Conservation (phyloP, 2,888 invertebrate species). For the Ectemnius continuus region DNA sequence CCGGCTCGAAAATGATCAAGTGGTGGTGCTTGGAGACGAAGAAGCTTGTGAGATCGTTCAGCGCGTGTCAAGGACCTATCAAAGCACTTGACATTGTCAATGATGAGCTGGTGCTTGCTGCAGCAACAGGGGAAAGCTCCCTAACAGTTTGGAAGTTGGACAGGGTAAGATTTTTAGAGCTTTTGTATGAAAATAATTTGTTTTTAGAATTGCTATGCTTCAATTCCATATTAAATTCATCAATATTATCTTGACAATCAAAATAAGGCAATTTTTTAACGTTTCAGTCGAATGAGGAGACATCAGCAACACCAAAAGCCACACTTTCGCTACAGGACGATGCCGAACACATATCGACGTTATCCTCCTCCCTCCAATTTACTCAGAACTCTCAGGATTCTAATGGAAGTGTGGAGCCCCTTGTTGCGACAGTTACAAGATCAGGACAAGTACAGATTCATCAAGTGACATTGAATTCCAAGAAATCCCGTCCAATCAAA, state of each 20-base stretch:
- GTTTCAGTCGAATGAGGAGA: no score
- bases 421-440: slow-evolving; percentile 82
- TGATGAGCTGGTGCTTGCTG: slow-evolving; percentile 78
- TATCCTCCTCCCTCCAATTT: slow-evolving; percentile 79
- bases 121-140: slow-evolving; percentile 78
- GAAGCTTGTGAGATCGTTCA: slow-evolving; percentile 82
- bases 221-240: no score
- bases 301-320: slow-evolving; percentile 76
- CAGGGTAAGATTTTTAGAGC: slow-evolving; percentile 62
- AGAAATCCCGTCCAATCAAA: slow-evolving; percentile 84
- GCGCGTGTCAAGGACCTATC: slow-evolving; percentile 83
- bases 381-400: slow-evolving; percentile 79
- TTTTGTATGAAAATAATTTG: not conserved
- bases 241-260: no score
- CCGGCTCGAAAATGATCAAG: slow-evolving; percentile 79
- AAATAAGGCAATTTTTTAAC: no score
- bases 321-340: slow-evolving; percentile 86
- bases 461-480: slow-evolving; percentile 85
- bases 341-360: slow-evolving; percentile 71
- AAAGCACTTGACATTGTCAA: slow-evolving; percentile 76
- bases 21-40: slow-evolving; percentile 83
- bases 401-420: slow-evolving; percentile 19
- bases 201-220: not conserved
- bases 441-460: slow-evolving; percentile 90
- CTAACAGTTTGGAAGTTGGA: slow-evolving; percentile 79